Evolutionary conservation across 1,140 invertebrate species (phyloP).

Genomic region (Harlomillsia oculata): DNA sequence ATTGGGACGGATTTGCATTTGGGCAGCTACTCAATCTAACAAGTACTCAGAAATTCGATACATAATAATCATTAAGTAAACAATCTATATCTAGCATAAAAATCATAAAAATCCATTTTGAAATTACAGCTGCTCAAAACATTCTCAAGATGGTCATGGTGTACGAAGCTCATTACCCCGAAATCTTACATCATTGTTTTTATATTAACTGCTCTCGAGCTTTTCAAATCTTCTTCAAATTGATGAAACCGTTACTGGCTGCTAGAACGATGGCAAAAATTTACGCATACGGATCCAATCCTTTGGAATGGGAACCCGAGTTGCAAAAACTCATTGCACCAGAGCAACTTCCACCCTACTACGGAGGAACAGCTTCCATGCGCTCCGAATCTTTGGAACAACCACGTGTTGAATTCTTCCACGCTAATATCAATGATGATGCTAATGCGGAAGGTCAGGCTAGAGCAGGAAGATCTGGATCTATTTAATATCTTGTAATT

Average conservation of each 20-base stretch:
- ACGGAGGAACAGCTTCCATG: conserved; percentile 4
- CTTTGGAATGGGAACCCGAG: not conserved
- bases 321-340: not conserved
- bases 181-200: not conserved
- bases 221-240: not conserved
- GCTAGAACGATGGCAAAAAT: not conserved
- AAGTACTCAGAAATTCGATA: not conserved
- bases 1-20: conserved; percentile 9
- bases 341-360: not conserved
- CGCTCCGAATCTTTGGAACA: too few species aligned
- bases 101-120: not conserved
- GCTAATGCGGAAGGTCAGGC: too few species aligned
- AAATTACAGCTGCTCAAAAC: not conserved
- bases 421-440: too few species aligned
- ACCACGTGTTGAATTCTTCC: too few species aligned
- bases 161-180: conserved; percentile 10
- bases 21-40: not conserved
- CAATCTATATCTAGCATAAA: not conserved
- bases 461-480: too few species aligned
- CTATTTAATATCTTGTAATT: too few species aligned
- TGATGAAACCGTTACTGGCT: not conserved
- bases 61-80: not conserved
- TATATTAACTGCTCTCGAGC: not conserved
- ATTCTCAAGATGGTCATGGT: conserved; percentile 4
- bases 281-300: not conserved